Base-by-base conservation (phyloP, 2,888 invertebrate species). In the Cartodere bifasciata region DNA sequence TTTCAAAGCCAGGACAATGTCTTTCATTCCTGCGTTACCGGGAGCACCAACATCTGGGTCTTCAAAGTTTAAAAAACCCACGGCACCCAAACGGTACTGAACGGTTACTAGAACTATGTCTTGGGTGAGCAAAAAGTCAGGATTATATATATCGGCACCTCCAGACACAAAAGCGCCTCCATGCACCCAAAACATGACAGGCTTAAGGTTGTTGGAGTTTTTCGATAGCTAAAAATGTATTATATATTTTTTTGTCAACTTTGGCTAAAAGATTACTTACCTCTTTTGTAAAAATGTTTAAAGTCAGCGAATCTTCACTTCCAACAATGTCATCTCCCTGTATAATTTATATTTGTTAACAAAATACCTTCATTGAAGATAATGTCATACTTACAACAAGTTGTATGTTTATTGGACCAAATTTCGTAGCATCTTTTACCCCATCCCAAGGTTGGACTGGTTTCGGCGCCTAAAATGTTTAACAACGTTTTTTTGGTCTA, bases 21-120 rank as follows among this genome's bases (percentile, higher is more conserved):
- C 68, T 48, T 68, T 67, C 1, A 68, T 49, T 2, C 63, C 67
- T 0, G 65, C 64, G 47, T 68, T 68, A 1, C 68, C 68, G 1
- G 68, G 64, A 29, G 67, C 55, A 29, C 56, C 57, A 7, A 67
- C 45, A 2, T 57, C 49, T 3, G 56, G 46, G 38, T 68, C 65
- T 28, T 60, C 53, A 1, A 67, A 47, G 15, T 56, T 56, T 15
- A 67, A 50, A 34, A 68, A 68, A 14, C 67, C 67, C 63, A n/a
- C n/a, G 1, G 61, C 47, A 12, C 67, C 67, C 23, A 67, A 40
- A 1, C 68, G 57, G 43, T 67, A 67, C 34, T 61, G 60, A 2
- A 65, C 44, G 0, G 60, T 53, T 1, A 68, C 62, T 1, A 67
- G 28, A 4, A 67, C 55, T n/a, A 68, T 46, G 41, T 64, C 63